Base-by-base conservation (phyloP, 2,113 vertebrate genomes). In the Poeciliopsis turrubarensis region DNA sequence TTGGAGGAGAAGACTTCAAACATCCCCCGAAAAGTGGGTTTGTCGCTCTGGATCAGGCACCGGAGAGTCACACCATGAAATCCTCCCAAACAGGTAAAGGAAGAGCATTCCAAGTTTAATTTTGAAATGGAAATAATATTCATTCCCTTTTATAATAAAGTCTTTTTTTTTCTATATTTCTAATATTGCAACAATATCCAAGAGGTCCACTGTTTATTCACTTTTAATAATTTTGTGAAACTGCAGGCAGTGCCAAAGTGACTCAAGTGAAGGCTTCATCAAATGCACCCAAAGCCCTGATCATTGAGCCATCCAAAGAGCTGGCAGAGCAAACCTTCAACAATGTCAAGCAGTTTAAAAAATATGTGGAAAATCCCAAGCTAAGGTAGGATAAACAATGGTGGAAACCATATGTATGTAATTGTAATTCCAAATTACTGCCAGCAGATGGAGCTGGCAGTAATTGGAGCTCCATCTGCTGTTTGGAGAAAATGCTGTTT, bases 251-350 rank as follows among this genome's bases (percentile, higher is more conserved):
- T 25, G 96, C 97, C 0, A 97, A 96, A 73, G 96, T 98, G 65
- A 94, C 89, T 75, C 97, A 99, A 72, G 92, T 94, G 5, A 97
- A 97, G 75, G 92, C 94, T 27, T 89, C 95, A 17, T 94, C 96
- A 62, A 97, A 96, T 31, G 93, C 96, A 60, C 97, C 98, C 0
- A 99, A 96, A 92, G 96, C 98, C 0, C 92, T 99, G 77, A 99
- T 99, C 62, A 94, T 99, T 0, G 98, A 99, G 60, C 98, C 98
- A 0, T 99, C 98, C 0, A 96, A 98, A 77, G 98, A 99, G 79
- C 75, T 99, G 65, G 98, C 98, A 4, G 98, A 99, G 68, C 98
- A 99, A 82, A 99, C 98, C 8, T 91, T 98, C 79, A 98, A 97
- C 92, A 96, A 96, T 0, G 94, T 99, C 70, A 98, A 95, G 77